A percentile compares a stretch with the other conserved stretches of the same genome.
Evolutionary conservation across 2,113 vertebrate species (phyloP).

Genomic region (Sinocyclocheilus anophthalmus): DNA sequence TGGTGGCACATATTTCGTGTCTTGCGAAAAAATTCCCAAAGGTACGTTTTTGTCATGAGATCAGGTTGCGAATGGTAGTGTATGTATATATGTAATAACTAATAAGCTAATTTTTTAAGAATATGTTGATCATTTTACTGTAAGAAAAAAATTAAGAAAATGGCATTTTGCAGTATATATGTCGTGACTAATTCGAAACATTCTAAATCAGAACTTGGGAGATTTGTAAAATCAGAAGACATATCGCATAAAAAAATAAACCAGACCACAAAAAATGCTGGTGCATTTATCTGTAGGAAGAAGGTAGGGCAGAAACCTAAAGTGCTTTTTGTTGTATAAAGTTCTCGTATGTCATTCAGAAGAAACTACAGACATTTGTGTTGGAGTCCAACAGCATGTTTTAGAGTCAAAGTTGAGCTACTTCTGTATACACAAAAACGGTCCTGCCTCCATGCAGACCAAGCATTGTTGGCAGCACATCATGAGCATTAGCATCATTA

Average conservation of each 20-base stretch:
- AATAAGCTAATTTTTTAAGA: not conserved
- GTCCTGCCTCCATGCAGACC: not conserved
- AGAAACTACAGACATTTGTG: slow-evolving; percentile 14
- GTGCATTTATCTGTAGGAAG: slow-evolving; percentile 48
- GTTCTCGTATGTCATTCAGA: slow-evolving; percentile 4
- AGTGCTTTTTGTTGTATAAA: slow-evolving; percentile 41
- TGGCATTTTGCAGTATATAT: not conserved
- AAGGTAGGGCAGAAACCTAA: slow-evolving; percentile 41
- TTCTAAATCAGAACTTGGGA: slow-evolving; percentile 14
- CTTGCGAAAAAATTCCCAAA: no score
- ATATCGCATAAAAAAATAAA: slow-evolving; percentile 17
- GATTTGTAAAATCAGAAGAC: slow-evolving; percentile 12
- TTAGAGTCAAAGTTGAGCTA: not conserved
- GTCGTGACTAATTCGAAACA: not conserved
- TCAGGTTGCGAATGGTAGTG: not conserved
- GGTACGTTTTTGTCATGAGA: no score
- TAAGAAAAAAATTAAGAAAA: slow-evolving; percentile 1
- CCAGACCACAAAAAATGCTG: slow-evolving; percentile 52
- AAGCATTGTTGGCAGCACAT: not conserved
- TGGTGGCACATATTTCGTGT: no score
- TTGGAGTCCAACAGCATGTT: not conserved
- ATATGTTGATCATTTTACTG: not conserved
- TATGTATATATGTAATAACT: not conserved
- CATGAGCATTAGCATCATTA: not conserved
- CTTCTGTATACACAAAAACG: not conserved